phyloP scores from a whole-genome alignment of 2,888 invertebrate species.

The Platerodrilus igneus region DNA sequence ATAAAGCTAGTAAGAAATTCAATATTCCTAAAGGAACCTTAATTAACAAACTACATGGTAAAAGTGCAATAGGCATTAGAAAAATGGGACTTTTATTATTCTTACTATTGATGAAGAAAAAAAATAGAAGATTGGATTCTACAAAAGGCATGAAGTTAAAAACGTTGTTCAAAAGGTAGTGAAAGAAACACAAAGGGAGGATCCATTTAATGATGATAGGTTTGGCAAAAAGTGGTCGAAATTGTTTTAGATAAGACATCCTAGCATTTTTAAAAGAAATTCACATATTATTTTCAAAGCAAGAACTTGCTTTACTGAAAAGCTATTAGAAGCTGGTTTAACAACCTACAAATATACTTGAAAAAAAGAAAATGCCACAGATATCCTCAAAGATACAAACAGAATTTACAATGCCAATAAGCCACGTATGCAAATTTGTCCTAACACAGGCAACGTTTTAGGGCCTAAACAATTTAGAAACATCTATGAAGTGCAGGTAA shows the following conservation, averaged over 20 bases:
- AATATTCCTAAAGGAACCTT: no score
- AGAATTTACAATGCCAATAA: constrained; percentile 3
- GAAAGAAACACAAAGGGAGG: constrained; percentile 16
- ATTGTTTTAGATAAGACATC: constrained; percentile 31
- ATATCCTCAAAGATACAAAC: no score
- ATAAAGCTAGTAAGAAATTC: no score
- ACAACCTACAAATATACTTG: background rate
- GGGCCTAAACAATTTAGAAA: constrained; percentile 1
- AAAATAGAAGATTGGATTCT: no score
- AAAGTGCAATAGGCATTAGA: no score
- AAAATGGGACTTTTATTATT: no score
- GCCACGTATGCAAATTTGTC: background rate
- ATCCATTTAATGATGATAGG: constrained; percentile 26
- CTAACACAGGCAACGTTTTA: constrained; percentile 1
- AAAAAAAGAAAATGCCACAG: constrained; percentile 7
- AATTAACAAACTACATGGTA: no score
- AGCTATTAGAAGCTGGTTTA: constrained; percentile 4
- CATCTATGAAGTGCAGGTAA: constrained; percentile 1
- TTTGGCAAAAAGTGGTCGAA: constrained; percentile 30
- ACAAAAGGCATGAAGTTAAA: constrained; percentile 30
- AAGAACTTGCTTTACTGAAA: background rate
- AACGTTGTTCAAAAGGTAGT: constrained; percentile 26
- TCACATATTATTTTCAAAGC: constrained; percentile 27
- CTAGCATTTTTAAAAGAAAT: constrained; percentile 25
- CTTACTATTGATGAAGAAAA: no score